A percentile compares a stretch with the other conserved stretches of the same genome.
phyloP scores from a whole-genome alignment of 2,113 vertebrate genomes.

The Eolophus roseicapilla region DNA sequence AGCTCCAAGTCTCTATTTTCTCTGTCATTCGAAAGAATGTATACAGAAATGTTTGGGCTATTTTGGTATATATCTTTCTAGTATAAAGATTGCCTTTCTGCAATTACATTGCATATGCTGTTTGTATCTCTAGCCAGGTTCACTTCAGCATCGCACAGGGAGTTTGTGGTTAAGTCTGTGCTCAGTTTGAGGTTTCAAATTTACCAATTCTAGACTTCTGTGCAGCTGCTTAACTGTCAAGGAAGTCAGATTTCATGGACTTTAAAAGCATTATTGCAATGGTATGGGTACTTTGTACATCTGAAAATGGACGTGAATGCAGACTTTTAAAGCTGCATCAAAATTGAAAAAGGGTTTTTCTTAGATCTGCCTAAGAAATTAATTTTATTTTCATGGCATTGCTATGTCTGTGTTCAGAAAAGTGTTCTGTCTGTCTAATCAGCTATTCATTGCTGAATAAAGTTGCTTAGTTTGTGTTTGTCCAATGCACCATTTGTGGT shows the following conservation, averaged over 20 bases:
- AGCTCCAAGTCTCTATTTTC: background rate
- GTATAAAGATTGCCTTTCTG: background rate
- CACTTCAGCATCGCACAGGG: background rate
- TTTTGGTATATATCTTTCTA: background rate
- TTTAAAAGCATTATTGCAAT: background rate
- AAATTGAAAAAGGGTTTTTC: background rate
- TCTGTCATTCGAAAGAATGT: background rate
- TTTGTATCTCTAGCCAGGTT: background rate
- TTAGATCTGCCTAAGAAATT: background rate
- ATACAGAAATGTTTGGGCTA: background rate
- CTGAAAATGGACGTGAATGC: background rate
- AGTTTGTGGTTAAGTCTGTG: background rate
- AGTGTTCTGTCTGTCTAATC: background rate
- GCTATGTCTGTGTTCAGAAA: background rate
- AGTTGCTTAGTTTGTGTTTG: background rate
- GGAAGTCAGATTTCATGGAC: background rate
- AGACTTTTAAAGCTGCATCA: background rate
- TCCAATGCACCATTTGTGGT: background rate
- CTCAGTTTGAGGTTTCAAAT: background rate
- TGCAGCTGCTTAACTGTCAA: background rate
- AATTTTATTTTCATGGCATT: background rate
- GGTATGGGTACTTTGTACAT: background rate
- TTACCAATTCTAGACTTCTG: background rate
- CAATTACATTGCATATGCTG: background rate
- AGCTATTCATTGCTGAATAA: background rate